Conservation (phyloP, 2,113 vertebrate species). For the Salvelinus namaycush region DNA sequence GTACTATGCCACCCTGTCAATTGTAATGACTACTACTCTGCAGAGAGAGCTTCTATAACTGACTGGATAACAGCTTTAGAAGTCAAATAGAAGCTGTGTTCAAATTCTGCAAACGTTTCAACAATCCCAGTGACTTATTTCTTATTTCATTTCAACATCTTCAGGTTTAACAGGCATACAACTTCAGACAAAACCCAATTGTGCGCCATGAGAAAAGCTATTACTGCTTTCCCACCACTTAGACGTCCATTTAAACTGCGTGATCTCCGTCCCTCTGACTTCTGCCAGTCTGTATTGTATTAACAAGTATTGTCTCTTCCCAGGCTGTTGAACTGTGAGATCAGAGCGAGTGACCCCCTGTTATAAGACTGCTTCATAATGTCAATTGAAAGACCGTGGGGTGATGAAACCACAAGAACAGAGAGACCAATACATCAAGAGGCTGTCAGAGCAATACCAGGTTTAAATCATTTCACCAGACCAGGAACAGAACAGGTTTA, state of each 20-base stretch:
- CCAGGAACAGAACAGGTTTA: no score
- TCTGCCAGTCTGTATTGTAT: background rate
- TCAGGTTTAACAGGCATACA: no score
- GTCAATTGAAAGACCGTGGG: slow-evolving; percentile 35
- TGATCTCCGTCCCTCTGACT: background rate
- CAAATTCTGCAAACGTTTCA: background rate
- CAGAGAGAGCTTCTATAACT: no score
- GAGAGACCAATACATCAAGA: slow-evolving; percentile 45
- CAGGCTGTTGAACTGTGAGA: slow-evolving; percentile 2
- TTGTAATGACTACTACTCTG: background rate
- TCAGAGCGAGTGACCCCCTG: slow-evolving; percentile 10
- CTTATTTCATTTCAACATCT: background rate
- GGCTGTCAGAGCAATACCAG: slow-evolving; percentile 24
- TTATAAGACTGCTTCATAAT: slow-evolving; percentile 34
- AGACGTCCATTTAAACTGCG: background rate
- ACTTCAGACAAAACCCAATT: background rate
- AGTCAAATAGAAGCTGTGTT: background rate
- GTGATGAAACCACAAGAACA: slow-evolving; percentile 37
- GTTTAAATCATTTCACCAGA: no score
- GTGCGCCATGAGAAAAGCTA: background rate
- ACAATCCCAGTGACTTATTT: background rate
- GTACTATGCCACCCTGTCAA: background rate
- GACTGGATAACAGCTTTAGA: no score
- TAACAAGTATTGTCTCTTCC: background rate
- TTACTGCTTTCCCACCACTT: background rate